Percentiles rank a stretch among this genome's conserved stretches.
Evolutionary conservation across 2,888 invertebrate species (phyloP).

Genomic region (Lysandra coridon): DNA sequence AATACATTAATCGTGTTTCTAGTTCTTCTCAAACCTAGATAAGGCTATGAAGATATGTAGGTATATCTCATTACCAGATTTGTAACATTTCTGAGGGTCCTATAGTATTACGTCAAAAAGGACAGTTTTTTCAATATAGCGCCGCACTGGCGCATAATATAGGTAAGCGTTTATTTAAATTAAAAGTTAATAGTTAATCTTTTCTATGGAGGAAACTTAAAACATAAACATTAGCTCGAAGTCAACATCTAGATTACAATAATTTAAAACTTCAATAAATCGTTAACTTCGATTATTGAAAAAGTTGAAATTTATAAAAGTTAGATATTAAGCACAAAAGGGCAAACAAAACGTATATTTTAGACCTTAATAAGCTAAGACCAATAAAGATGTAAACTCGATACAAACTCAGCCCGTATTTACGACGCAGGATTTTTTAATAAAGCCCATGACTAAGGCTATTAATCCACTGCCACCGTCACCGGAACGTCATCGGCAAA

Average conservation of each 20-base stretch:
- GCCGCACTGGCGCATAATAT: no score
- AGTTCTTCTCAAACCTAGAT: no score
- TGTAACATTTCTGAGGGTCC: no score
- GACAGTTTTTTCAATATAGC: no score
- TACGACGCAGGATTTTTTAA: neutral
- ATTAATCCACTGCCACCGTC: no score
- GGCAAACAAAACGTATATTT: constrained; percentile 11
- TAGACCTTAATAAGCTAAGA: neutral
- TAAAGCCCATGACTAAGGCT: neutral
- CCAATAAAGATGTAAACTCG: neutral
- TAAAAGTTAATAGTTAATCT: no score
- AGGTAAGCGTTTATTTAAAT: no score
- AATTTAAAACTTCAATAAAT: neutral
- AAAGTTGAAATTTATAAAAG: neutral
- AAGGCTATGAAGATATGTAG: no score
- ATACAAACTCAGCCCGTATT: neutral
- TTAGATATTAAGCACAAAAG: neutral
- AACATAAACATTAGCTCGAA: neutral
- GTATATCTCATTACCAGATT: no score
- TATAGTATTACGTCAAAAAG: no score
- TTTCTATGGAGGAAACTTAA: neutral
- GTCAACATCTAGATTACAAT: neutral
- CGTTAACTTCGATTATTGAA: neutral
- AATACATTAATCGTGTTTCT: no score
- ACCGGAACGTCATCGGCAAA: no score